phyloP scores from a whole-genome alignment of 1,140 invertebrate species.

The Drosophila santomea region DNA sequence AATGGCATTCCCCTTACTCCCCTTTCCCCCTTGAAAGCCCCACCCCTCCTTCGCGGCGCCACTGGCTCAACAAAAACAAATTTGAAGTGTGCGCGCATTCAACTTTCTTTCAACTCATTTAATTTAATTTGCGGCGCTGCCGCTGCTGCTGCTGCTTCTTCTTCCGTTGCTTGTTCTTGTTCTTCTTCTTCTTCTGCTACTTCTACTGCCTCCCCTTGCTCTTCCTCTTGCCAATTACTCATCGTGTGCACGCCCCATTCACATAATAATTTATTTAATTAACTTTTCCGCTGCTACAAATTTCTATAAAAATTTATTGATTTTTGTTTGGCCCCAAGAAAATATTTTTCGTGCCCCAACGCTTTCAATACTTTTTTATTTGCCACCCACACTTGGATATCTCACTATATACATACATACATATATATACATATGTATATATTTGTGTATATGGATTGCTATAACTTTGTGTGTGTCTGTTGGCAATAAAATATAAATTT shows the following conservation, averaged over 20 bases:
- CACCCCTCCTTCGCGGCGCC: background rate
- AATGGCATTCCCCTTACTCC: conserved; percentile 16
- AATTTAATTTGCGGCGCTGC: conserved; percentile 80
- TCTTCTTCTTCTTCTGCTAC: background rate
- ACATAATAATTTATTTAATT: conserved; percentile 84
- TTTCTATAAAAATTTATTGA: conserved; percentile 77
- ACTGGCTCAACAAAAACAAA: conserved; percentile 64
- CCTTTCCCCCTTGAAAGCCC: conserved; percentile 5
- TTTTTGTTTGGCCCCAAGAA: conserved; percentile 49
- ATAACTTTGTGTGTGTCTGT: conserved; percentile 54
- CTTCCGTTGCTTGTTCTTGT: background rate
- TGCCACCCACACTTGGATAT: conserved; percentile 12
- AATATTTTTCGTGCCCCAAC: conserved; percentile 48
- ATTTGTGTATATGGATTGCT: conserved; percentile 20
- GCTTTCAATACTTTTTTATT: conserved; percentile 63
- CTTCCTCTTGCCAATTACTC: conserved; percentile 76
- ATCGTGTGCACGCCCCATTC: conserved; percentile 82
- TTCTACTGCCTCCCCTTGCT: background rate
- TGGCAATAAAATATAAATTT: conserved; percentile 79
- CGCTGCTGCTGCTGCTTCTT: conserved; percentile 4
- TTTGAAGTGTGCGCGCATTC: conserved; percentile 79
- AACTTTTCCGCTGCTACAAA: conserved; percentile 82
- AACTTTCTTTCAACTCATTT: conserved; percentile 84
- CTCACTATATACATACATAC: conserved; percentile 2
- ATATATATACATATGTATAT: conserved; percentile 1